Conservation (phyloP, 2,113 vertebrate genomes). For the Cololabis saira region DNA sequence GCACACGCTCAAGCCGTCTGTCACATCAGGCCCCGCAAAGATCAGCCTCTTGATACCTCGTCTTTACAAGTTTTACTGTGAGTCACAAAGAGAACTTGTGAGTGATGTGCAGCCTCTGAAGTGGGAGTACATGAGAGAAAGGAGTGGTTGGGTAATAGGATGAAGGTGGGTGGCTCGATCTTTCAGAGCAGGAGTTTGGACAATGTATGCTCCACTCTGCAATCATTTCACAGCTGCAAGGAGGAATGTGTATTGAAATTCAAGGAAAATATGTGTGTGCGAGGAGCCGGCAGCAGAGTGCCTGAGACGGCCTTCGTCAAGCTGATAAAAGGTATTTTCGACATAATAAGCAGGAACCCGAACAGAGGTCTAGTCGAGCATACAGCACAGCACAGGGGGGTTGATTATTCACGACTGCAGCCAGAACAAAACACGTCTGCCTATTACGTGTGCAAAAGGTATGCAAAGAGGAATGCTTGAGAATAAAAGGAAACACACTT, state of each 20-base stretch:
- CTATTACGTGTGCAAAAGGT: no score
- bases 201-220: not conserved
- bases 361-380: not conserved
- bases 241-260: not conserved
- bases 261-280: not conserved
- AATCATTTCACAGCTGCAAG: not conserved
- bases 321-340: not conserved
- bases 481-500: no score
- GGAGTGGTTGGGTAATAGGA: constrained; percentile 5
- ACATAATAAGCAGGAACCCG: not conserved
- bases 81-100: not conserved
- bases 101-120: not conserved
- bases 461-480: no score
- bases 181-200: not conserved
- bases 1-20: not conserved
- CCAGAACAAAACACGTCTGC: not conserved
- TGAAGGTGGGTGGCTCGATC: constrained; percentile 11
- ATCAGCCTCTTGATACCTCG: not conserved
- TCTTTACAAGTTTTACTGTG: not conserved
- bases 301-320: not conserved
- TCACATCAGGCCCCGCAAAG: not conserved
- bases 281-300: not conserved
- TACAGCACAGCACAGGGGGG: not conserved
- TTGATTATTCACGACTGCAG: not conserved
- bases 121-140: not conserved